Base-by-base conservation (phyloP, 2,113 vertebrate species). In the Aptenodytes patagonicus region DNA sequence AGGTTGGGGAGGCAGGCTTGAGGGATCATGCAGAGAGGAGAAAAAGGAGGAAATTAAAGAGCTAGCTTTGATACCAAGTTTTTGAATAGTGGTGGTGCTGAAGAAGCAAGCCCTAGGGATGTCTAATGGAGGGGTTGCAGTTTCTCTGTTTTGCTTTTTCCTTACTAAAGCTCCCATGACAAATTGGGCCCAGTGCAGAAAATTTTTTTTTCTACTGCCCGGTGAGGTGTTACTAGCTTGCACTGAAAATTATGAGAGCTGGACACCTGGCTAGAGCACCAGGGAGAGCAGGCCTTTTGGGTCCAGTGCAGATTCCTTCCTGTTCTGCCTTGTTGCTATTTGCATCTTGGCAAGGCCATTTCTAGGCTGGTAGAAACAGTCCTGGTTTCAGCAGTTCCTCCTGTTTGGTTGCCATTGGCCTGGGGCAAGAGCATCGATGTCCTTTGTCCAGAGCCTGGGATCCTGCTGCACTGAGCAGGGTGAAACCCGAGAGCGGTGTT, bases 221-320 rank as follows among this genome's bases (percentile, higher is more conserved):
- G 2, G 13, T 3, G 58, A 26, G 68, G 70, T 77, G 83, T 13
- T 25, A 4, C 0, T 36, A 3, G 2, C 40, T 46, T 19, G 17
- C 7, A 1, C 25, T 44, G 81, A 13, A 10, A 38, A 2, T 1
- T 4, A 8, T 3, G 38, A 29, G 71, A 31, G 29, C 3, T 0
- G 17, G 85, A 17, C 36, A 11, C 34, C 34, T 31, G 49, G 20
- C 38, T 10, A 2, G 55, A 84, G 66, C 75, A 29, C 7, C 26
- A 13, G 15, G 60, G 32, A 84, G 69, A 40, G 61, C 55, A 75
- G 65, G 32, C 44, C 32, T 0, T 36, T 4, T 25, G 25, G 49
- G 44, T 9, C 75, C 25, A 1, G 81, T 6, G 11, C 69, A 32
- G 57, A 28, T 31, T 6, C 66, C 24, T 20, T 62, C 72, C 81